phyloP scores from a whole-genome alignment of 2,888 invertebrate species.

The Frankliniella intonsa region DNA sequence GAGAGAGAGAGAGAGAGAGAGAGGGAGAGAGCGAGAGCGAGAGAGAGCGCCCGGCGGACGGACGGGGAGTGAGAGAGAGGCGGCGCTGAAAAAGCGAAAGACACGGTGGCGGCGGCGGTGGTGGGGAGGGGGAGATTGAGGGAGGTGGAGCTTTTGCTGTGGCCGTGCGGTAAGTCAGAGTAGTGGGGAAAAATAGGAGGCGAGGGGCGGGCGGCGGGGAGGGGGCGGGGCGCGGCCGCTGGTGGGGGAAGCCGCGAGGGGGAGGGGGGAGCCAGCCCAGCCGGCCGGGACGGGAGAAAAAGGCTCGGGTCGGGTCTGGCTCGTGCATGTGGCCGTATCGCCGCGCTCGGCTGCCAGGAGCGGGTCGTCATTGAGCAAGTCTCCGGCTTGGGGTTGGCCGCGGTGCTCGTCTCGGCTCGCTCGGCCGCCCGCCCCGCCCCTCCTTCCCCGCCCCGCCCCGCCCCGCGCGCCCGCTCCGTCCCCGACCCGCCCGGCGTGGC shows the following conservation, averaged over 20 bases:
- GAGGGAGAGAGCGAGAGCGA: not conserved
- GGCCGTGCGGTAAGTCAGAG: slow-evolving; percentile 19
- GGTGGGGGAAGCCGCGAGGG: slow-evolving; percentile 2
- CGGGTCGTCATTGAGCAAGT: not conserved
- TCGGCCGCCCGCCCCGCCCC: slow-evolving; percentile 29
- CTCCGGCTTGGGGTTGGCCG: not conserved
- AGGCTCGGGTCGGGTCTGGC: not conserved
- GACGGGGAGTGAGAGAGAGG: slow-evolving; percentile 30
- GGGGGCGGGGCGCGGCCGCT: not conserved
- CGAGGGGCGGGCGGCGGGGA: not conserved
- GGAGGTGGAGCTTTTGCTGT: slow-evolving; percentile 26
- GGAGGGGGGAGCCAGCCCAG: not conserved
- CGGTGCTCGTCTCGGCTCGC: not conserved
- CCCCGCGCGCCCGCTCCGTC: slow-evolving; percentile 20
- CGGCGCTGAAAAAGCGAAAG: slow-evolving; percentile 22
- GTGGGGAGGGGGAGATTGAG: slow-evolving; percentile 1
- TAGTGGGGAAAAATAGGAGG: slow-evolving; percentile 19
- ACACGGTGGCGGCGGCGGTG: not conserved
- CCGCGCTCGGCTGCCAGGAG: not conserved
- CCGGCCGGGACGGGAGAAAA: not conserved
- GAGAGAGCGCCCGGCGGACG: slow-evolving; percentile 35
- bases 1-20: not conserved
- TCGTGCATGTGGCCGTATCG: not conserved
- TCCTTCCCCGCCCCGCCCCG: slow-evolving; percentile 28
- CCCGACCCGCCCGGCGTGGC: slow-evolving; percentile 29